A percentile compares a stretch with the other conserved stretches of the same genome.
Conservation (phyloP, 1,140 invertebrate species). For the Druon quercuslanigerum region DNA sequence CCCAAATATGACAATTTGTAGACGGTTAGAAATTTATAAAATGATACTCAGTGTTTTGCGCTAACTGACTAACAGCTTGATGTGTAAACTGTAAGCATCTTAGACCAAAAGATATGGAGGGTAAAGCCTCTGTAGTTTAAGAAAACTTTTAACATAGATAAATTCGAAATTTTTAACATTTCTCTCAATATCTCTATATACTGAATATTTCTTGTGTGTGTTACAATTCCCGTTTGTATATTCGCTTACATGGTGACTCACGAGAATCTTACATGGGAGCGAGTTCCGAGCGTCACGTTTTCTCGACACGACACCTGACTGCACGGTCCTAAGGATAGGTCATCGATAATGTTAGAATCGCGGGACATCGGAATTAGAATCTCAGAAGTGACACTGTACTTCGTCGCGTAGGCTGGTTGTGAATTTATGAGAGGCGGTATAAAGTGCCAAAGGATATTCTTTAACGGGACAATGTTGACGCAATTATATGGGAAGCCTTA, state of each 20-base stretch:
- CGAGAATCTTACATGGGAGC: conserved; percentile 29
- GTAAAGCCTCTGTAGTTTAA: too few species aligned
- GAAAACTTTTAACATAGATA: too few species aligned
- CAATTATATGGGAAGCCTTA: conserved; percentile 31
- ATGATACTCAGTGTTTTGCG: too few species aligned
- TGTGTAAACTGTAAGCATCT: too few species aligned
- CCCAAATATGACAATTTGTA: too few species aligned
- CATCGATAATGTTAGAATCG: conserved; percentile 21
- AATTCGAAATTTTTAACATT: background rate
- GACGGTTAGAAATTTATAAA: too few species aligned
- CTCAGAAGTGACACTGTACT: conserved; percentile 9
- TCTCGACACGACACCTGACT: conserved; percentile 19
- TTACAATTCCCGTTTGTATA: background rate
- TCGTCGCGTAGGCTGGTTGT: background rate
- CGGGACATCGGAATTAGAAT: conserved; percentile 4
- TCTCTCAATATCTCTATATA: background rate
- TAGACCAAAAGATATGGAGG: too few species aligned
- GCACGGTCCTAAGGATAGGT: background rate
- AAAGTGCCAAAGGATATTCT: conserved; percentile 33
- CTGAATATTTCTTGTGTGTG: background rate
- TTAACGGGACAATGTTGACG: conserved; percentile 41
- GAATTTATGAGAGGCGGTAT: conserved; percentile 36
- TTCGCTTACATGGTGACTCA: background rate
- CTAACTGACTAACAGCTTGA: too few species aligned
- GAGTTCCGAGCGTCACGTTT: background rate